A percentile compares a stretch with the other conserved stretches of the same genome.
phyloP scores from a whole-genome alignment of 2,113 vertebrate species.

The Regulus satrapa region DNA sequence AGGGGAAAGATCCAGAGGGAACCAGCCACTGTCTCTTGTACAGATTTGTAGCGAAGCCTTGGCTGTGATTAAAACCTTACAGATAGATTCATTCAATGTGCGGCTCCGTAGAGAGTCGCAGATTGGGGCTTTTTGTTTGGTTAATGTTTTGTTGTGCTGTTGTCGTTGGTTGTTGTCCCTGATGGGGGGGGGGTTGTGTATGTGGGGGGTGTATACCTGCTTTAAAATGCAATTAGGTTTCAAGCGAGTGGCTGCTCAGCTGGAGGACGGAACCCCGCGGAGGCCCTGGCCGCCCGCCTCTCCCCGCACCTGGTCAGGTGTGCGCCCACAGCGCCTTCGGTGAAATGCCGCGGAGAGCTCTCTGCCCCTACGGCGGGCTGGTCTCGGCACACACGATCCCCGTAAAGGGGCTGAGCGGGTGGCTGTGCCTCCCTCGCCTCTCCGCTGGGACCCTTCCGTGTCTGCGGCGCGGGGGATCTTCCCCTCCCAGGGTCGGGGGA shows the following conservation, averaged over 20 bases:
- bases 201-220: not conserved
- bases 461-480: not conserved
- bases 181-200: not conserved
- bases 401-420: rapidly evolving
- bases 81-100: slow-evolving; percentile 72
- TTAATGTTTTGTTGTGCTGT: slow-evolving; percentile 53
- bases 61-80: slow-evolving; percentile 76
- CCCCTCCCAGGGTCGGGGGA: not conserved
- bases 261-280: not conserved
- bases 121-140: slow-evolving; percentile 42
- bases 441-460: not conserved
- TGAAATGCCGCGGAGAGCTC: not conserved
- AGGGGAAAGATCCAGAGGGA: slow-evolving; percentile 69
- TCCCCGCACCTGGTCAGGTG: slow-evolving; percentile 14
- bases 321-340: not conserved
- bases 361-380: not conserved
- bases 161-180: not conserved
- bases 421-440: not conserved
- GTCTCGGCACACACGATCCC: not conserved
- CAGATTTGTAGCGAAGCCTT: slow-evolving; percentile 75
- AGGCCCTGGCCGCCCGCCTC: not conserved
- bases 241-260: slow-evolving; percentile 19
- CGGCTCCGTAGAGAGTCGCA: slow-evolving; percentile 32
- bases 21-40: slow-evolving; percentile 75
- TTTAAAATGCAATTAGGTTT: slow-evolving; percentile 59